These are phyloP conservation scores for Caenorhabditis sp. DNA, from an alignment of 2,888 invertebrate genomes.

Conservation along the genomic window DNA sequence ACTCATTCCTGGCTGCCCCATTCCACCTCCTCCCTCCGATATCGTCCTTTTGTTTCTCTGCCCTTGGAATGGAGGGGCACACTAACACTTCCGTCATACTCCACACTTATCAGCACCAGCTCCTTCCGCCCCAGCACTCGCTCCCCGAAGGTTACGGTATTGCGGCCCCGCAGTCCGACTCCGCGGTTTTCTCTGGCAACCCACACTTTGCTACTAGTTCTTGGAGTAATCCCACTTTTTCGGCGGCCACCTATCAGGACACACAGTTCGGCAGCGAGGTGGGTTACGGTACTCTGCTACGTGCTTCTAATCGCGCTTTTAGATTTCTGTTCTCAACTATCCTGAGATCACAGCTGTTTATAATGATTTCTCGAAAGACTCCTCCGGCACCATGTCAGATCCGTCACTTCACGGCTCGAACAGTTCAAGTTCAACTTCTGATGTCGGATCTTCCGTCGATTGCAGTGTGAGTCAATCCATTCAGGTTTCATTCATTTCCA, in stretches of 20 bases:
- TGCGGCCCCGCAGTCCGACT: neutral
- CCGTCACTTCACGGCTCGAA: conserved; percentile 44
- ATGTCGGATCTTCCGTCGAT: conserved; percentile 37
- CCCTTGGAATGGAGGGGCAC: conserved; percentile 16
- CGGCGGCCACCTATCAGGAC: conserved; percentile 14
- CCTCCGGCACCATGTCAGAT: conserved; percentile 19
- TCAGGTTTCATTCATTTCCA: neutral
- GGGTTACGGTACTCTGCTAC: neutral
- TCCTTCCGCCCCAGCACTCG: conserved; percentile 2
- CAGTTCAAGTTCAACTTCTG: conserved; percentile 42
- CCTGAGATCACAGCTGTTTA: conserved; percentile 4
- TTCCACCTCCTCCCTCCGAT: neutral
- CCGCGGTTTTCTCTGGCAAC: neutral
- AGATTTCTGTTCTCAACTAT: conserved; percentile 31
- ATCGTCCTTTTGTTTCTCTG: neutral
- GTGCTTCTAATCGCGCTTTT: no score
- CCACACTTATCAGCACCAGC: conserved; percentile 44
- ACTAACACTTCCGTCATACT: conserved; percentile 35
- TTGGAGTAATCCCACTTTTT: conserved; percentile 17
- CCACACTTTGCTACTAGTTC: conserved; percentile 11
- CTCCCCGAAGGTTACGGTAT: conserved; percentile 28
- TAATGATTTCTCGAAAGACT: conserved; percentile 33
- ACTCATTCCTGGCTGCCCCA: conserved; percentile 36
- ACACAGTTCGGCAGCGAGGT: conserved; percentile 20
- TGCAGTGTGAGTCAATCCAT: conserved; percentile 55